Conservation (phyloP, 1,140 invertebrate species). For the Oedothorax gibbosus region DNA sequence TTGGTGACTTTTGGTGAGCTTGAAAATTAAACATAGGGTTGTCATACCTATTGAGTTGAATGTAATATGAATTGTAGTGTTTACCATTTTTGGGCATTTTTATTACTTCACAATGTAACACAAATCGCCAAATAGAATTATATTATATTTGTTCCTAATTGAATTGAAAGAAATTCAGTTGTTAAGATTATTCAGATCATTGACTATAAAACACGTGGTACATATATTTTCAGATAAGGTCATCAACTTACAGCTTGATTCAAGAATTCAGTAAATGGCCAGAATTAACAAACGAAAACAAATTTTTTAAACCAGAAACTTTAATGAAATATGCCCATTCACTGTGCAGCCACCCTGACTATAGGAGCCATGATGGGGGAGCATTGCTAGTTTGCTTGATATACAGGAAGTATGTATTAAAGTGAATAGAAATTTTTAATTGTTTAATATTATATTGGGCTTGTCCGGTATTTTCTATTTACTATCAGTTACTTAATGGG, state of each 20-base stretch:
- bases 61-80: too few species aligned
- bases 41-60: too few species aligned
- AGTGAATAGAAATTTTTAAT: background rate
- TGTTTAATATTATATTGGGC: background rate
- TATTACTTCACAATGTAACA: too few species aligned
- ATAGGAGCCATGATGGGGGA: conserved; percentile 30
- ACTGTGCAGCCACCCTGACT: conserved; percentile 33
- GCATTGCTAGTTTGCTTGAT: conserved; percentile 17
- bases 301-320: background rate
- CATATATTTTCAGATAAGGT: conserved; percentile 25
- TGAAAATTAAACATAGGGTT: too few species aligned
- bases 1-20: too few species aligned
- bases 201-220: too few species aligned
- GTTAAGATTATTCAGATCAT: too few species aligned
- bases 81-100: too few species aligned
- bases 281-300: background rate
- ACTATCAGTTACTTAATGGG: background rate
- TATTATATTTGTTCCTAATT: too few species aligned
- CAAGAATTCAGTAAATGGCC: background rate
- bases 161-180: too few species aligned
- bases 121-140: too few species aligned
- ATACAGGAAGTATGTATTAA: conserved; percentile 24
- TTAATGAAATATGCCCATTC: background rate
- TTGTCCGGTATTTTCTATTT: too few species aligned
- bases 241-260: conserved; percentile 3